Conservation (phyloP, 2,113 vertebrate species). For the Erythrolamprus reginae region DNA sequence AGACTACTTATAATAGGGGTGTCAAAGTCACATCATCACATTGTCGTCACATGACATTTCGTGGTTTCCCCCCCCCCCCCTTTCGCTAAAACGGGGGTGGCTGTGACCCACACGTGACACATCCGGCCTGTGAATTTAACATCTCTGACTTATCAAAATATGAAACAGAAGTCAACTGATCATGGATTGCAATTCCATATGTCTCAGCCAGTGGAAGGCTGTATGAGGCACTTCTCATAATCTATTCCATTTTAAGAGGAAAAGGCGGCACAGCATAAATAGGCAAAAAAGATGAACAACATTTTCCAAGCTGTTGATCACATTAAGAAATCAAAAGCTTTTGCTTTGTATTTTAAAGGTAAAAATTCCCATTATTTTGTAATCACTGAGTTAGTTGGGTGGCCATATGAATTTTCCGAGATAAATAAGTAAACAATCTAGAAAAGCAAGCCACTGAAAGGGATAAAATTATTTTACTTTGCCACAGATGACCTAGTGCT, state of each 20-base stretch:
- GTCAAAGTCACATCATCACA: too few species aligned
- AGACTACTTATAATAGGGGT: background rate
- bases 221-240: background rate
- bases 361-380: background rate
- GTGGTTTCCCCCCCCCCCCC: too few species aligned
- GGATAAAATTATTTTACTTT: background rate
- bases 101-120: too few species aligned
- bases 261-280: background rate
- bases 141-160: background rate
- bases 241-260: background rate
- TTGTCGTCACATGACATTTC: too few species aligned
- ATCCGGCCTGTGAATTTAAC: too few species aligned
- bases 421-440: background rate
- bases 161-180: background rate
- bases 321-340: background rate
- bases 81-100: too few species aligned
- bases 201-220: background rate
- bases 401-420: background rate
- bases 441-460: background rate
- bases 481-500: background rate
- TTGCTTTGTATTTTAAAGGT: background rate
- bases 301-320: background rate
- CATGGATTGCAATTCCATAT: background rate
- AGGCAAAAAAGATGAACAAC: background rate
- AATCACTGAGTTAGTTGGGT: background rate